Evolutionary conservation across 2,797 vertebrate species (phyloP).

Genomic region (Gephyroberyx darwinii): DNA sequence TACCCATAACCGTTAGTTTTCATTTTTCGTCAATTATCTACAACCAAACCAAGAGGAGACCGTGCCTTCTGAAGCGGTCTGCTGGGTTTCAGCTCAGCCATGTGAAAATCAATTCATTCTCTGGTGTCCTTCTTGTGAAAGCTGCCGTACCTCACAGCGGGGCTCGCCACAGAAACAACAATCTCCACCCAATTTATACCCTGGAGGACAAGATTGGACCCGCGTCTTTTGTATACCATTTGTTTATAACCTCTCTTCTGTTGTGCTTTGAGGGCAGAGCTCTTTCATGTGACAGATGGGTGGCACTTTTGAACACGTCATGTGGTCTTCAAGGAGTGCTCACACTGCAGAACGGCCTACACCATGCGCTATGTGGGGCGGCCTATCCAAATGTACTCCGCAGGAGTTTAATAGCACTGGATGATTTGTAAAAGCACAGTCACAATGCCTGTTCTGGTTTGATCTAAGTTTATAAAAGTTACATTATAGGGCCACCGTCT

Average conservation of each 20-base stretch:
- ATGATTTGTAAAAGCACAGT: conserved; percentile 10
- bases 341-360: conserved; percentile 18
- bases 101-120: conserved; percentile 60
- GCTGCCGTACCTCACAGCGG: conserved; percentile 64
- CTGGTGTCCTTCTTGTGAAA: conserved; percentile 57
- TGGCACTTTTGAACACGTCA: conserved; percentile 76
- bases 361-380: conserved; percentile 19
- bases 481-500: conserved; percentile 9
- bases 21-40: conserved; percentile 43
- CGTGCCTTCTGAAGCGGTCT: not conserved
- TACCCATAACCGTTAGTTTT: conserved; percentile 29
- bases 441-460: not conserved
- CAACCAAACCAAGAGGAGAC: conserved; percentile 5
- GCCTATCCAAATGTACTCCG: conserved; percentile 12
- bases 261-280: conserved; percentile 66
- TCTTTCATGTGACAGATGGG: conserved; percentile 84
- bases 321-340: conserved; percentile 63
- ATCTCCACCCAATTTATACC: conserved; percentile 61
- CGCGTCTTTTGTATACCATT: conserved; percentile 71
- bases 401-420: conserved; percentile 7
- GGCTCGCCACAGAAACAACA: conserved; percentile 66
- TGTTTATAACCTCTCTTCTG: conserved; percentile 71
- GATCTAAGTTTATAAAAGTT: conserved; percentile 1
- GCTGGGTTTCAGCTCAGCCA: conserved; percentile 28
- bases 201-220: conserved; percentile 55